phyloP scores from a whole-genome alignment of 2,888 invertebrate genomes.

The Dorcus parallelipipedus region DNA sequence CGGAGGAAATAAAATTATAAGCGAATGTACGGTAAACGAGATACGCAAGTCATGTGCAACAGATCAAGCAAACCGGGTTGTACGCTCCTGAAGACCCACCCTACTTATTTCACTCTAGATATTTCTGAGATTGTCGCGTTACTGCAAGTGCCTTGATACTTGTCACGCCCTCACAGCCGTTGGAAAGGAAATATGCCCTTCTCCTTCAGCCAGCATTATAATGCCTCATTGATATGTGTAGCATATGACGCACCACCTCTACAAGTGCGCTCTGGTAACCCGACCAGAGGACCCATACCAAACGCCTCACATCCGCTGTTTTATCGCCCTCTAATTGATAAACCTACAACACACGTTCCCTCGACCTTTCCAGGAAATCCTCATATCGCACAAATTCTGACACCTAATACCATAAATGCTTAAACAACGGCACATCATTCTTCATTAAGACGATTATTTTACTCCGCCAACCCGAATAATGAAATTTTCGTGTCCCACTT shows the following conservation, averaged over 20 bases:
- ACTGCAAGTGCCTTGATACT: conserved; percentile 20
- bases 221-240: conserved; percentile 34
- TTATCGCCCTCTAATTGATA: conserved; percentile 8
- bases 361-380: neutral
- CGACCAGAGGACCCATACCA: conserved; percentile 6
- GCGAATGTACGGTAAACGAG: conserved; percentile 15
- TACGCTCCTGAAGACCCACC: conserved; percentile 11
- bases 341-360: neutral
- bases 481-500: no score
- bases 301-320: conserved; percentile 8
- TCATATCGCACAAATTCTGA: no score
- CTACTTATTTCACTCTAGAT: conserved; percentile 23
- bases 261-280: conserved; percentile 13
- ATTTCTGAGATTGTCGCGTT: conserved; percentile 20
- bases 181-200: conserved; percentile 30
- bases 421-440: no score
- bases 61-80: conserved; percentile 11
- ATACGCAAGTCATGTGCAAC: conserved; percentile 20
- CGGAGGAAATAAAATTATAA: conserved; percentile 17
- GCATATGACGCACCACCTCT: conserved; percentile 28
- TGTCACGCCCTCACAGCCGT: conserved; percentile 30
- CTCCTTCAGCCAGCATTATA: conserved; percentile 27
- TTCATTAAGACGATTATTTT: no score
- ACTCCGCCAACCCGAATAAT: no score
- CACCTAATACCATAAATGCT: no score